These are phyloP conservation scores for Babylonia areolata DNA, from an alignment of 1,140 invertebrate genomes.

Conservation along the genomic window DNA sequence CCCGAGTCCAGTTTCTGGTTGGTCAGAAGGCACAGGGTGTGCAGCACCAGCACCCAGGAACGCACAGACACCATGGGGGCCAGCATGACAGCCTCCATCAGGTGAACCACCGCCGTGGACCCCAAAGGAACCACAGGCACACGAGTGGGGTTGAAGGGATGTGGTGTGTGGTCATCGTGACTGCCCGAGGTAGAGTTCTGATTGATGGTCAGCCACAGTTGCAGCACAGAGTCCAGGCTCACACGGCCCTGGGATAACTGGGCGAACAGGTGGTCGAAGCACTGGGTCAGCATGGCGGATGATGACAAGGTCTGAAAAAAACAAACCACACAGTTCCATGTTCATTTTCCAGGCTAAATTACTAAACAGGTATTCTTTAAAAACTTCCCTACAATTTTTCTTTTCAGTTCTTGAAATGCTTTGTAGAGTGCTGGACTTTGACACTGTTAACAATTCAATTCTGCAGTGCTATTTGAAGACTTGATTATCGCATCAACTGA, in stretches of 20 bases:
- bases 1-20: conserved; percentile 61
- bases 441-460: too few species aligned
- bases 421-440: too few species aligned
- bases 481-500: too few species aligned
- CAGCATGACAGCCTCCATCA: conserved; percentile 83
- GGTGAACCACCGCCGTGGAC: conserved; percentile 82
- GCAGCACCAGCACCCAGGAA: conserved; percentile 85
- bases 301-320: conserved; percentile 63
- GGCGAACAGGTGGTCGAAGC: conserved; percentile 84
- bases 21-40: conserved; percentile 78
- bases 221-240: conserved; percentile 87
- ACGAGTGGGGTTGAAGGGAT: conserved; percentile 77
- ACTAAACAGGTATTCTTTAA: too few species aligned
- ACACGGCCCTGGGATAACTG: conserved; percentile 79
- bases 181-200: conserved; percentile 58
- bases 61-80: conserved; percentile 82
- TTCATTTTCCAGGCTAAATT: too few species aligned
- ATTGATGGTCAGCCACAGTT: conserved; percentile 90
- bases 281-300: conserved; percentile 82
- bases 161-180: conserved; percentile 48
- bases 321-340: too few species aligned
- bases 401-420: too few species aligned
- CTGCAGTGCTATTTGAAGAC: too few species aligned
- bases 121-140: conserved; percentile 85
- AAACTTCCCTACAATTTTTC: too few species aligned